phyloP scores from a whole-genome alignment of 2,888 invertebrate species.

The Hydroisotoma schaefferi region DNA sequence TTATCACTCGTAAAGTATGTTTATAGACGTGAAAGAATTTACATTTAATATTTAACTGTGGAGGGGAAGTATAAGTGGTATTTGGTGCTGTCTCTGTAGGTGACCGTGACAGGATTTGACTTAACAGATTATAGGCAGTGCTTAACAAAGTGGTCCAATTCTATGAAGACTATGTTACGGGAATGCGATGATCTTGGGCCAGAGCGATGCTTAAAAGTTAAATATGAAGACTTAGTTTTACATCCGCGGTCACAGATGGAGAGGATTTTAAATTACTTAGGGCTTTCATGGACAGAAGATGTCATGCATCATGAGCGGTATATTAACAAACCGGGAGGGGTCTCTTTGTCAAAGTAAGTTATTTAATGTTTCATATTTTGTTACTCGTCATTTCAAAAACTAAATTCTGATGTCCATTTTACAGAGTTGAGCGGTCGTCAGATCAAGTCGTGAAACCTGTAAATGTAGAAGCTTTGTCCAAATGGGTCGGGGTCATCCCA shows the following conservation, averaged over 20 bases:
- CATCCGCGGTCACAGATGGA: constrained; percentile 87
- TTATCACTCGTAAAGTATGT: constrained; percentile 87
- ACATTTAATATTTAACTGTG: not conserved
- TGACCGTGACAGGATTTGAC: constrained; percentile 89
- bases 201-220: constrained; percentile 65
- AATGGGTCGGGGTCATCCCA: constrained; percentile 87
- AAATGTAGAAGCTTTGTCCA: constrained; percentile 89
- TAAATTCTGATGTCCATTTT: constrained; percentile 44
- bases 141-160: constrained; percentile 93
- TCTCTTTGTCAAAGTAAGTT: constrained; percentile 87
- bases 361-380: not conserved
- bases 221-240: constrained; percentile 95
- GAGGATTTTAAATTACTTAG: constrained; percentile 80
- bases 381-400: constrained; percentile 1
- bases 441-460: constrained; percentile 99
- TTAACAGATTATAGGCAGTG: constrained; percentile 89
- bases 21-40: not conserved
- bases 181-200: constrained; percentile 75
- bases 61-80: too few species aligned
- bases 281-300: constrained; percentile 89
- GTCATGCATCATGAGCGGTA: constrained; percentile 96
- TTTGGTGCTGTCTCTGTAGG: constrained; percentile 51
- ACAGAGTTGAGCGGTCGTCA: constrained; percentile 91
- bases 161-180: constrained; percentile 88
- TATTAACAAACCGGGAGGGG: constrained; percentile 92